Evolutionary conservation across 2,888 invertebrate genomes (phyloP), one percentile per base, ranked within the genome.

Genomic region (Ditula angustiorana): DNA sequence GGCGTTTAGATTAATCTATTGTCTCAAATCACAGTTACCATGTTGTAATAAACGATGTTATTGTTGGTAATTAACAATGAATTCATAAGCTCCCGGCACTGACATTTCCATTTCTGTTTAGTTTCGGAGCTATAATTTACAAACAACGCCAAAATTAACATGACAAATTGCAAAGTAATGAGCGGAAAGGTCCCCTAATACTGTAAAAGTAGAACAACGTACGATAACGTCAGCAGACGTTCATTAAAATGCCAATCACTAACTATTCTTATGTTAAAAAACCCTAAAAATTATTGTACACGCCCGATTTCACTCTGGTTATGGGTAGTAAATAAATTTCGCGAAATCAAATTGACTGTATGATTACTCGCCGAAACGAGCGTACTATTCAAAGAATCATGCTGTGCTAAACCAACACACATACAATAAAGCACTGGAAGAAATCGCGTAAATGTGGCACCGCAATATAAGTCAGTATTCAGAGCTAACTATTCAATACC

Each of bases 281-380:
- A n/a, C 30, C 30, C 11, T 21, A 52, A 33, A 50, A 37, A 37
- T 37, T 7, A 19, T 10, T 19, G 10, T 19, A 19, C 49, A 57
- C 13, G 53, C 13, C 30, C 37, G 26, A 61, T 46, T 52, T 23
- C 52, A 37, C 47, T 50, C 10, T 24, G 53, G 46, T 50, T n/a
- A 49, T 19, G 47, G n/a, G 33, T 23, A 13, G 50, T 67, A 67
- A 67, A 53, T 67, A 62, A 56, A 59, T 37, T 59, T 63, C 41
- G 52, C 56, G 26, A 35, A 55, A 50, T 59, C 67, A 59, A 67
- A 67, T 67, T 67, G 67, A 67, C 59, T 67, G 67, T 63, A 55
- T 67, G 35, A 53, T 53, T 53, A 13, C 46, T 10, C 23, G 23
- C 46, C 21, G 8, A 46, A 21, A 21, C 13, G 3, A 35, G 30